phyloP scores from a whole-genome alignment of 2,888 invertebrate genomes.

The Troides oblongomaculatus region DNA sequence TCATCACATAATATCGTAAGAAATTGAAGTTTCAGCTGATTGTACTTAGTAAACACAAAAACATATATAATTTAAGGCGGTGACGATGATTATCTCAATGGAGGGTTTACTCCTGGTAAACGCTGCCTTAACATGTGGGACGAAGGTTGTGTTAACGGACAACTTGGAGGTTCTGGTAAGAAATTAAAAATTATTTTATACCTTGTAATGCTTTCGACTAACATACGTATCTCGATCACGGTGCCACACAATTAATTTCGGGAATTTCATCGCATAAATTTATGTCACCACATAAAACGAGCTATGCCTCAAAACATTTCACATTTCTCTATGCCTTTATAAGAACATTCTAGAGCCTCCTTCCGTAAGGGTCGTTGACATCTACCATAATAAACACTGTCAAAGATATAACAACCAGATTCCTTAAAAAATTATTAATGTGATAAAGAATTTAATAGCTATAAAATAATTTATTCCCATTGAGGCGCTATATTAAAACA shows the following conservation, averaged over 20 bases:
- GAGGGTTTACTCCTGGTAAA: conserved; percentile 68
- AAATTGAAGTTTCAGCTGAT: neutral
- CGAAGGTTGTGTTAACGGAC: conserved; percentile 75
- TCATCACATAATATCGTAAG: neutral
- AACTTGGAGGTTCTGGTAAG: conserved; percentile 59
- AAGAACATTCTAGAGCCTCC: too few species aligned
- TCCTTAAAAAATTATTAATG: too few species aligned
- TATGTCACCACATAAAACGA: too few species aligned
- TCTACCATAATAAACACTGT: too few species aligned
- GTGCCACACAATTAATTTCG: neutral
- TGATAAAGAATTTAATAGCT: too few species aligned
- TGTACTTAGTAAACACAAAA: neutral
- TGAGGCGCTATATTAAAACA: too few species aligned
- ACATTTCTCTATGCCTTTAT: too few species aligned
- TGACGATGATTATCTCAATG: conserved; percentile 36
- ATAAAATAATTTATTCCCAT: too few species aligned
- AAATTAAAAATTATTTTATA: neutral
- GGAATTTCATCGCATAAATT: neutral
- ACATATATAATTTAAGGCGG: conserved; percentile 2
- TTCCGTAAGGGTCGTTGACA: too few species aligned
- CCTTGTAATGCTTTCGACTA: neutral
- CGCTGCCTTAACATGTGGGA: conserved; percentile 76
- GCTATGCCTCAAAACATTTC: too few species aligned
- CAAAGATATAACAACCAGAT: too few species aligned
- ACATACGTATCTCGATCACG: neutral